Evolutionary conservation across 2,797 vertebrate species (phyloP), one percentile per base, ranked within the genome.

Genomic region (Rhinatrema bivittatum): DNA sequence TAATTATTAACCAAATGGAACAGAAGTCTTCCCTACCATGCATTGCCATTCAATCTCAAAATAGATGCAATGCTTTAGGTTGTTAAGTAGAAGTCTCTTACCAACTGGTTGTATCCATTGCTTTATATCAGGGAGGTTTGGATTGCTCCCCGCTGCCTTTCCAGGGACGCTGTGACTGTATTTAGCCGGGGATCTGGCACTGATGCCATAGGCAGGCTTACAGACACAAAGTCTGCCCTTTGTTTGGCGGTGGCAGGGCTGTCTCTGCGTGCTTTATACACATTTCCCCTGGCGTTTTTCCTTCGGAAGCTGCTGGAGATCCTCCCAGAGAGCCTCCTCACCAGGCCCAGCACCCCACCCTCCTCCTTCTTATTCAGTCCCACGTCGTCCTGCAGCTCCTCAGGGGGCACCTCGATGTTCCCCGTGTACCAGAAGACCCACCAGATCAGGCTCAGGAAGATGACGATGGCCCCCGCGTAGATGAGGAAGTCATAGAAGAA

Each of bases 341-440:
- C 68, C 5, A 65, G 65, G 0, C 76, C 76, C 5, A 50, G 13
- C 23, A 84, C 21, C 9, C 68, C 69, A 1, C 34, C 44, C 6
- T 63, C 56, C 54, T 72, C 79, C 49, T 81, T 74, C 29, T 66
- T 21, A 26, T 3, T 46, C 3, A 86, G 45, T 1, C 79, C 87
- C 6, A 82, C 79, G 40, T 91, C 85, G 56, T 87, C 86, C 60
- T 75, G 62, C 28, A 87, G 74, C 49, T 82, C 84, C 20, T 81
- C 84, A 0, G 53, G 70, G 0, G 83, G 78, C 26, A 92, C 82
- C 45, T 93, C 90, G 54, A 94, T 78, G 78, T 96, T 98, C 20
- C 91, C 89, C 1, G 85, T 86, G 79, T 89, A 93, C 94, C 94
- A 96, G 73, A 93, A 93, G 26, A 95, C 78, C 93, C 93, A 96